Percentiles rank a stretch among this genome's conserved stretches.
phyloP scores from a whole-genome alignment of 2,797 vertebrate species.

The Cheirogaleus major region DNA sequence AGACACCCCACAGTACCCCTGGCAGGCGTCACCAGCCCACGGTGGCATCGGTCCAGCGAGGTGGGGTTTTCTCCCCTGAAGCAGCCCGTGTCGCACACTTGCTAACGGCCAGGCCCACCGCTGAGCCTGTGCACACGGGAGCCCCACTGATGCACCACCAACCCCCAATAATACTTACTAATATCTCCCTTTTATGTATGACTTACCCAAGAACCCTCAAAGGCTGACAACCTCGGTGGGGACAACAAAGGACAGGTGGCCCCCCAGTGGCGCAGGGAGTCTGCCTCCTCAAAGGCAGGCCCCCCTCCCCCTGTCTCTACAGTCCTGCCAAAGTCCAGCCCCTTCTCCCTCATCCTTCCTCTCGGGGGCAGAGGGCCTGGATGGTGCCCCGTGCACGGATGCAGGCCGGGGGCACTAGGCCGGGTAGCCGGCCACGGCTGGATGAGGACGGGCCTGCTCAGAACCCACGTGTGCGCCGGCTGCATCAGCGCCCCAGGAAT shows the following conservation, averaged over 20 bases:
- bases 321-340: not conserved
- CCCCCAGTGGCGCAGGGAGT: not conserved
- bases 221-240: not conserved
- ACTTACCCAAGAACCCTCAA: not conserved
- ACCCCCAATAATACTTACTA: rapidly evolving
- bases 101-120: rapidly evolving
- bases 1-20: not conserved
- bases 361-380: no score
- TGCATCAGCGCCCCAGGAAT: not conserved
- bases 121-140: rapidly evolving
- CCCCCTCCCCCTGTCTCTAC: not conserved
- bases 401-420: not conserved
- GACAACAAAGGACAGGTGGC: not conserved
- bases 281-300: not conserved
- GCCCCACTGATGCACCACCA: no score
- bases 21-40: not conserved
- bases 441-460: not conserved
- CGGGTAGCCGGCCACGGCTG: not conserved
- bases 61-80: not conserved
- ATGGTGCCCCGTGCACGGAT: not conserved
- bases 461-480: rapidly evolving
- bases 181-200: rapidly evolving
- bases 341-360: not conserved
- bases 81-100: rapidly evolving
- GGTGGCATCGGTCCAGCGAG: rapidly evolving